Conservation (phyloP, 2,797 vertebrate genomes). For the Alexandromys oeconomus region DNA sequence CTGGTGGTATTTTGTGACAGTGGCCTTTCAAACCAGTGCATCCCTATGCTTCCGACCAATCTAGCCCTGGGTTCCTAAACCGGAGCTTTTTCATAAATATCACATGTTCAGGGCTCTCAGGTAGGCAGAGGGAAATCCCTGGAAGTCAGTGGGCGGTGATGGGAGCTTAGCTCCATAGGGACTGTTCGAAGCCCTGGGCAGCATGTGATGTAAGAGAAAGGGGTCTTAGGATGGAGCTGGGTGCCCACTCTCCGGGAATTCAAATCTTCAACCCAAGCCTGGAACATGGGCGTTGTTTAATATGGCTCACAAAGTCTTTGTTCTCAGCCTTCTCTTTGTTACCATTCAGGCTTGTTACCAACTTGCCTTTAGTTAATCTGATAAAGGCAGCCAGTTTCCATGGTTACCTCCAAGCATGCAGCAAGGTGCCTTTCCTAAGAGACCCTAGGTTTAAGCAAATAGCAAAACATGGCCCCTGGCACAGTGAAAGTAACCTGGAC, state of each 20-base stretch:
- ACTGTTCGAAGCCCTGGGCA: neutral
- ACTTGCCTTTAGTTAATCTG: constrained; percentile 52
- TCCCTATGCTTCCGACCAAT: neutral
- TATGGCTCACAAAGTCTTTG: constrained; percentile 61
- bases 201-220: neutral
- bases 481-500: constrained; percentile 13
- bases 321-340: constrained; percentile 46
- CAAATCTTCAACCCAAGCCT: constrained; percentile 31
- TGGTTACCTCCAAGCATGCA: constrained; percentile 71
- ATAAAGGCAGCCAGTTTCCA: constrained; percentile 74
- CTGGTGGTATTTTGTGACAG: neutral
- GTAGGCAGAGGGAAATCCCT: neutral
- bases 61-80: neutral
- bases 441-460: constrained; percentile 47
- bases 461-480: neutral
- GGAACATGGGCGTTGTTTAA: constrained; percentile 15
- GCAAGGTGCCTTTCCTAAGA: constrained; percentile 58
- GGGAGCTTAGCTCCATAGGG: neutral
- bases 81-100: neutral
- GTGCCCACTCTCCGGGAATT: neutral
- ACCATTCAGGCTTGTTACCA: constrained; percentile 50
- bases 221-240: neutral
- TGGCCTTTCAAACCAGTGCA: neutral
- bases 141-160: neutral
- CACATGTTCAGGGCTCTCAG: neutral